Percentiles rank a stretch among this genome's conserved stretches.
Conservation (phyloP, 1,140 invertebrate species). For the Mya arenaria region DNA sequence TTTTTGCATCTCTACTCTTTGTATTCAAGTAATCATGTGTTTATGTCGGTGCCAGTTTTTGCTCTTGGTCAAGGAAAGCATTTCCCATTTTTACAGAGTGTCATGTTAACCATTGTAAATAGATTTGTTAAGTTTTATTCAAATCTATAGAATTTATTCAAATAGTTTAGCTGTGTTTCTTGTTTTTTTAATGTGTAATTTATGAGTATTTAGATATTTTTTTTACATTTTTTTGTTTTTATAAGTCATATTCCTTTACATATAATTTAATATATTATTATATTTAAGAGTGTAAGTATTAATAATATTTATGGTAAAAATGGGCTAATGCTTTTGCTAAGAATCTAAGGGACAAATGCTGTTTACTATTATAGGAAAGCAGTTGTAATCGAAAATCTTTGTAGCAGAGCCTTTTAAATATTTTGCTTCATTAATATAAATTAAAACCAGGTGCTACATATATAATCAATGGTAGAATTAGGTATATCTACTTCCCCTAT, state of each 20-base stretch:
- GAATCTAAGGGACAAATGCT: not conserved
- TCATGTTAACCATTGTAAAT: not conserved
- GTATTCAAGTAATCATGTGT: not conserved
- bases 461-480: slow-evolving; percentile 2
- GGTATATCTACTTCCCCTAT: not conserved
- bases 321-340: not conserved
- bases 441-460: not conserved
- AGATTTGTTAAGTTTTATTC: slow-evolving; percentile 2
- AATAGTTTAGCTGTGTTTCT: not conserved
- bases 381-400: not conserved
- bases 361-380: not conserved
- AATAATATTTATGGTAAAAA: not conserved
- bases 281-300: no score
- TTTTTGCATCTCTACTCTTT: not conserved
- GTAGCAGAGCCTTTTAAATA: not conserved
- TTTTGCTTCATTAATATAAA: not conserved
- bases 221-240: not conserved
- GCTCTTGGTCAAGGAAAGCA: not conserved
- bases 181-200: not conserved
- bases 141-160: slow-evolving; percentile 2
- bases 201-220: no score
- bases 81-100: not conserved
- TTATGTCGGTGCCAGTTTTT: not conserved
- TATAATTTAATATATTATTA: not conserved
- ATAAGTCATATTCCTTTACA: not conserved